These are phyloP conservation scores for Calonectris borealis DNA, from an alignment of 2,113 vertebrate genomes.

Conservation along the genomic window DNA sequence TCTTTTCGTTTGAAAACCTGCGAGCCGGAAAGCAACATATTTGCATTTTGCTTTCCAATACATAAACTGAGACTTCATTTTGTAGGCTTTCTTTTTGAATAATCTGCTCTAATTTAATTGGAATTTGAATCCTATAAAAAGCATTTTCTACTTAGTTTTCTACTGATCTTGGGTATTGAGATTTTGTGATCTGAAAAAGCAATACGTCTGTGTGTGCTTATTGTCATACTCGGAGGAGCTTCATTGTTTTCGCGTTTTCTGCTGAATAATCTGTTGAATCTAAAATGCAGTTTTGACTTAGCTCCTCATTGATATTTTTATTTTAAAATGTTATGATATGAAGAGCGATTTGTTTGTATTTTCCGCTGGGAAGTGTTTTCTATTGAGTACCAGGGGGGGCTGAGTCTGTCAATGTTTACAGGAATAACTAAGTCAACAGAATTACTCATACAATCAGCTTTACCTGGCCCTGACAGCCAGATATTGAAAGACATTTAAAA, in stretches of 20 bases:
- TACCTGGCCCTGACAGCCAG: constrained; percentile 7
- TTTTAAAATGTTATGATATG: constrained; percentile 24
- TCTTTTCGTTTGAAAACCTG: constrained; percentile 57
- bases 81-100: constrained; percentile 59
- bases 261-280: constrained; percentile 54
- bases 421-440: constrained; percentile 18
- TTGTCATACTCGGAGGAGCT: constrained; percentile 7
- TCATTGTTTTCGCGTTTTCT: constrained; percentile 19
- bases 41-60: constrained; percentile 67
- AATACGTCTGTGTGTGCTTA: constrained; percentile 8
- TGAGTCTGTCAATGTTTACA: constrained; percentile 31
- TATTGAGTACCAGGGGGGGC: background rate
- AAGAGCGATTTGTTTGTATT: constrained; percentile 37
- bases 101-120: constrained; percentile 70
- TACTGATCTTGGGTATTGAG: constrained; percentile 49
- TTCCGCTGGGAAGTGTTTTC: constrained; percentile 33
- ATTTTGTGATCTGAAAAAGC: constrained; percentile 56
- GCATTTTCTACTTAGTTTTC: constrained; percentile 54
- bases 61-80: constrained; percentile 51
- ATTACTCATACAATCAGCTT: constrained; percentile 30
- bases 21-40: constrained; percentile 58
- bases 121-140: constrained; percentile 65
- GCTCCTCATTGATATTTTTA: constrained; percentile 49
- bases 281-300: constrained; percentile 34
- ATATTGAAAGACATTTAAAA: background rate